Evolutionary conservation across 1,140 invertebrate species (phyloP).

Genomic region (Semibalanus balanoides): DNA sequence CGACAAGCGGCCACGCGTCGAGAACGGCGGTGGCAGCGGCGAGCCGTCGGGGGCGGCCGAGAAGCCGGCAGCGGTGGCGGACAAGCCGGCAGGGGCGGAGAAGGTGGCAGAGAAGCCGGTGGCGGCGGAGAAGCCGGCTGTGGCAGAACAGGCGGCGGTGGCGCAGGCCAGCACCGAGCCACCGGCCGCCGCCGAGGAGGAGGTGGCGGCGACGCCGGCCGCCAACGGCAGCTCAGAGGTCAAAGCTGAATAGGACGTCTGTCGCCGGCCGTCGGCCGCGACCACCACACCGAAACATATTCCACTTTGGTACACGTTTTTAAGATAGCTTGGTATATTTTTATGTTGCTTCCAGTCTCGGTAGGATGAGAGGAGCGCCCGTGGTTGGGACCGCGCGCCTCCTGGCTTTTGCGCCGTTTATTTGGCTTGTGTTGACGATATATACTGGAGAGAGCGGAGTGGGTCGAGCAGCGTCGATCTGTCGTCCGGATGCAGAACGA

Average conservation of each 20-base stretch:
- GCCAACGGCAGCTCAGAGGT: neutral
- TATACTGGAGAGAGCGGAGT: neutral
- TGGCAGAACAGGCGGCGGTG: too few species aligned
- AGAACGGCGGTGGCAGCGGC: neutral
- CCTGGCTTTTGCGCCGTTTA: neutral
- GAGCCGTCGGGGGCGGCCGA: too few species aligned
- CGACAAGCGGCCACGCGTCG: neutral
- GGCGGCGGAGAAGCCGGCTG: too few species aligned
- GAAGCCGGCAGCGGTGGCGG: neutral
- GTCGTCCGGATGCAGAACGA: neutral
- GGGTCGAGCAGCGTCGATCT: too few species aligned
- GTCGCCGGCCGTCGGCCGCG: too few species aligned
- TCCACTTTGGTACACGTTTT: neutral
- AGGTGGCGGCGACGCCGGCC: too few species aligned
- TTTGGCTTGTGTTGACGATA: neutral
- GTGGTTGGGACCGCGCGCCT: too few species aligned
- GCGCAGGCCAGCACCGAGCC: neutral
- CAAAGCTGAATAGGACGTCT: neutral
- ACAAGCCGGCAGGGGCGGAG: neutral
- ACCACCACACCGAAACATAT: neutral
- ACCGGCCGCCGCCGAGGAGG: neutral
- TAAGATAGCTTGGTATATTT: slow-evolving; percentile 1
- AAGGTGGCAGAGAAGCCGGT: too few species aligned
- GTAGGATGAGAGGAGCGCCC: neutral
- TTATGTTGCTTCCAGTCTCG: neutral